These are phyloP conservation scores for Lacanobia wlatinum DNA, from an alignment of 2,888 invertebrate species.

Conservation along the genomic window DNA sequence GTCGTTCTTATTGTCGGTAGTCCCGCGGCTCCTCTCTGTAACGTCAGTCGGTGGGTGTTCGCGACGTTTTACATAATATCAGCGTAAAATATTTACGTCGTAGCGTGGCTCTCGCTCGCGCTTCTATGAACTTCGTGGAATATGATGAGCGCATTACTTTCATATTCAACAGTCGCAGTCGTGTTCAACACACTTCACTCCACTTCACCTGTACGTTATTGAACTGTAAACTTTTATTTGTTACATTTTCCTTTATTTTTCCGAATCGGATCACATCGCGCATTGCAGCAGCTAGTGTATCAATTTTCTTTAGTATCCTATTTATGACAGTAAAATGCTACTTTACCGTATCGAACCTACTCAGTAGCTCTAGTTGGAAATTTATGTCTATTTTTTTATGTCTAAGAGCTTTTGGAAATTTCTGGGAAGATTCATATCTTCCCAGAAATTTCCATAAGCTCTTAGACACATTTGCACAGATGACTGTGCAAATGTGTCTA, in stretches of 20 bases:
- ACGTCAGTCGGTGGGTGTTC: conserved; percentile 38
- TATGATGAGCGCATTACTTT: conserved; percentile 52
- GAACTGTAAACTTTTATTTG: conserved; percentile 18
- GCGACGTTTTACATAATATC: conserved; percentile 55
- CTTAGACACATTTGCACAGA: too few relatives aligned
- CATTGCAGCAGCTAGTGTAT: neutral
- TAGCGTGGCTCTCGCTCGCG: conserved; percentile 30
- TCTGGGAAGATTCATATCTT: too few relatives aligned
- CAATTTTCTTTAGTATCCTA: conserved; percentile 3
- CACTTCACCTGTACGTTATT: conserved; percentile 8
- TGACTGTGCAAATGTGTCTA: too few relatives aligned
- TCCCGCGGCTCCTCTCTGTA: conserved; percentile 42
- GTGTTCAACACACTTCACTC: conserved; percentile 24
- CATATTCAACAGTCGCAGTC: conserved; percentile 51
- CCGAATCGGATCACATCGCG: conserved; percentile 4
- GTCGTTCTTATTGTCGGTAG: conserved; percentile 42
- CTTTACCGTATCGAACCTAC: neutral
- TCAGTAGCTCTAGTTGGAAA: too few relatives aligned
- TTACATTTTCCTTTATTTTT: conserved; percentile 11
- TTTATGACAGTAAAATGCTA: neutral
- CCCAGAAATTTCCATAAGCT: too few relatives aligned
- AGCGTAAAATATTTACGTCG: conserved; percentile 45
- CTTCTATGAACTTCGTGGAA: conserved; percentile 38
- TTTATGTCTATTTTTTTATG: too few relatives aligned
- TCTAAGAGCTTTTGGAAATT: too few relatives aligned